A percentile compares a stretch with the other conserved stretches of the same genome.
These are phyloP conservation scores for Hydrochoerus hydrochaeris DNA, from an alignment of 2,113 vertebrate species.

Conservation along the genomic window DNA sequence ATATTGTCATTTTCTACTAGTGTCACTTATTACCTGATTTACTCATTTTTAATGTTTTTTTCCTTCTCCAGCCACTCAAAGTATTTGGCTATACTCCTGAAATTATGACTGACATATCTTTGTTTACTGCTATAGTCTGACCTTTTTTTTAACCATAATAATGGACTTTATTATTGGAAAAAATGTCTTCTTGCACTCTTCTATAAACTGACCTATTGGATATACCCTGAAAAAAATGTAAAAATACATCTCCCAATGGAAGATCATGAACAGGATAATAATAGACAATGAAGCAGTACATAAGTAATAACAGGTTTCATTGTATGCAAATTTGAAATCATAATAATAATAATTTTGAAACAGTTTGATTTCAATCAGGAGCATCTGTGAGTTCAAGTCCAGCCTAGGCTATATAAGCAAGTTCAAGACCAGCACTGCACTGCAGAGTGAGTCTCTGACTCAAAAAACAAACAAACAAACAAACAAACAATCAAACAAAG, in stretches of 20 bases:
- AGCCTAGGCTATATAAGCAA: not conserved
- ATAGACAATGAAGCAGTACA: fast-evolving
- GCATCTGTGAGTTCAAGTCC: not conserved
- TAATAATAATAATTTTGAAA: not conserved
- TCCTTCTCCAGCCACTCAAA: not conserved
- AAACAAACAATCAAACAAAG: not conserved
- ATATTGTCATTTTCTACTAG: not conserved
- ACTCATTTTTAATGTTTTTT: not conserved
- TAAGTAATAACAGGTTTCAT: not conserved
- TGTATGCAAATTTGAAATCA: not conserved
- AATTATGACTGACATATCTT: not conserved
- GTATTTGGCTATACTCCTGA: not conserved
- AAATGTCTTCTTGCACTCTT: not conserved
- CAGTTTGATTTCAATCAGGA: not conserved
- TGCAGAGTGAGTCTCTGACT: not conserved
- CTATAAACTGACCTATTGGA: not conserved
- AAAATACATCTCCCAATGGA: not conserved
- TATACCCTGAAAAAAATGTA: not conserved
- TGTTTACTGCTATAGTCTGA: not conserved
- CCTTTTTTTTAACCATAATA: not conserved
- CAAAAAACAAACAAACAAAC: too few relatives aligned
- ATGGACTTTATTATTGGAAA: not conserved
- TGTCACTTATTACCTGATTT: not conserved
- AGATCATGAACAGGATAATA: not conserved
- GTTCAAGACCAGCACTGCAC: too few relatives aligned